These are phyloP conservation scores for Eupithecia dodoneata DNA, from an alignment of 2,888 invertebrate species.

Conservation along the genomic window DNA sequence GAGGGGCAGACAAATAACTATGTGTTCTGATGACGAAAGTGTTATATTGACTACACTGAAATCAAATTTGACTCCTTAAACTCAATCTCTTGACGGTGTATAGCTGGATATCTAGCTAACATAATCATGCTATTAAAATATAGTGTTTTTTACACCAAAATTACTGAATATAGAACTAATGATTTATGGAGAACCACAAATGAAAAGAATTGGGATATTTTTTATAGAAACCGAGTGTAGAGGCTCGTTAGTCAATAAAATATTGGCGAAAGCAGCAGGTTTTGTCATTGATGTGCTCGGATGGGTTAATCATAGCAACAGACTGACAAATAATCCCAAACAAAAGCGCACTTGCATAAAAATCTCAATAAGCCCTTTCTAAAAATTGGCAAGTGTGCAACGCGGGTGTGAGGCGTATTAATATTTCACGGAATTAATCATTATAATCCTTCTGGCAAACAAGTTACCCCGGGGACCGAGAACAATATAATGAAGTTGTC, in stretches of 20 bases:
- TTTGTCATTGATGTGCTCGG: constrained; percentile 6
- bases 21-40: background rate
- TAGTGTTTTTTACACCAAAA: no score
- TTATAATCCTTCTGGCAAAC: constrained; percentile 84
- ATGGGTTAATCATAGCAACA: constrained; percentile 37
- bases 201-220: background rate
- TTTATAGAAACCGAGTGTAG: background rate
- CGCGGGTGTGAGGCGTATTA: constrained; percentile 80
- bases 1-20: background rate
- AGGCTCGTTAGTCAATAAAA: background rate
- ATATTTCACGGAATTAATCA: constrained; percentile 84
- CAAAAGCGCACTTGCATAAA: constrained; percentile 72
- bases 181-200: background rate
- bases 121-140: background rate
- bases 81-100: background rate
- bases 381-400: constrained; percentile 74
- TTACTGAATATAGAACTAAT: background rate
- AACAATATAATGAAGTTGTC: constrained; percentile 85
- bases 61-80: background rate
- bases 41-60: background rate
- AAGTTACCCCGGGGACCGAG: constrained; percentile 79
- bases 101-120: background rate
- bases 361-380: constrained; percentile 71
- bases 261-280: background rate
- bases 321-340: constrained; percentile 61